Evolutionary conservation across 2,113 vertebrate species (phyloP).

Genomic region (Xiphophorus maculatus): DNA sequence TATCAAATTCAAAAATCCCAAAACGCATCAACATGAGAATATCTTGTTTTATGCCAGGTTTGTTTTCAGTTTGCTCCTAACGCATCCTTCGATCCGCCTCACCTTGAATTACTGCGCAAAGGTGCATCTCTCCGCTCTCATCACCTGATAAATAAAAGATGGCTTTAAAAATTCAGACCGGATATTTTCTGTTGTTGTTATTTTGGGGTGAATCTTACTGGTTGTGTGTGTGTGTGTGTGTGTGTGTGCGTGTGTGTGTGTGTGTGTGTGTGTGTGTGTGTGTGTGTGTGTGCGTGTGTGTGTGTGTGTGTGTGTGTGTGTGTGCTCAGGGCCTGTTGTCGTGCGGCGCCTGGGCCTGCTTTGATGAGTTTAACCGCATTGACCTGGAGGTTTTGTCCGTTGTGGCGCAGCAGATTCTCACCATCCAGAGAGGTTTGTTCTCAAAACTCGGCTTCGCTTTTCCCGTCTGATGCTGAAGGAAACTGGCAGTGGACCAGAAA

Average conservation of each 20-base stretch:
- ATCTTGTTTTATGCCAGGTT: no score
- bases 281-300: no score
- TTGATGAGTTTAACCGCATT: constrained; percentile 95
- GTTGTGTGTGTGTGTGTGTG: neutral
- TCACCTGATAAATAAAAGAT: neutral
- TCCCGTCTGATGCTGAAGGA: constrained; percentile 23
- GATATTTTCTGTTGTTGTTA: neutral
- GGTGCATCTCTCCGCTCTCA: neutral
- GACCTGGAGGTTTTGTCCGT: constrained; percentile 94
- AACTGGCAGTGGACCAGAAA: constrained; percentile 17
- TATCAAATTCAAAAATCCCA: no score
- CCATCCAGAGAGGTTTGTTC: constrained; percentile 90
- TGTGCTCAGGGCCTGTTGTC: constrained; percentile 85
- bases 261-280: no score
- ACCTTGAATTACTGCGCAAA: neutral
- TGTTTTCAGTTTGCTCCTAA: no score
- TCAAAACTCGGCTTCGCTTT: neutral
- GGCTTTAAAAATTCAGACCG: neutral
- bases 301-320: constrained; percentile 10
- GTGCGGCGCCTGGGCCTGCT: constrained; percentile 93
- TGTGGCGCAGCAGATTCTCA: constrained; percentile 94
- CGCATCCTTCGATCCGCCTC: neutral
- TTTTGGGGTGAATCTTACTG: neutral
- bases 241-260: no score
- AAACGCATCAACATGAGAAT: no score